Evolutionary conservation across 2,888 invertebrate genomes (phyloP), one percentile per base, ranked within the genome.

Genomic region (Endomychus coccineus): DNA sequence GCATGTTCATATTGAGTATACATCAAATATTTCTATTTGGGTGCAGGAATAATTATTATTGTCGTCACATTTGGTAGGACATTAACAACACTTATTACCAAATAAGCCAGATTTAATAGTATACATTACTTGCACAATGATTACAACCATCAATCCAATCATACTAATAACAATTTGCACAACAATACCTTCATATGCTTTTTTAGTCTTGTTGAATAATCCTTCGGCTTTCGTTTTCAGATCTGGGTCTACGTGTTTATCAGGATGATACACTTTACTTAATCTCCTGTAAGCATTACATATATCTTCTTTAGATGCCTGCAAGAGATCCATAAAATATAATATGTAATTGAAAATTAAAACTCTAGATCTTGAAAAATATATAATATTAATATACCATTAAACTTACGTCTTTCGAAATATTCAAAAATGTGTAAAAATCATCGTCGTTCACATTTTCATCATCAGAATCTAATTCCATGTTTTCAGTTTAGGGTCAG

Each of bases 201-300:
- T 81, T 61, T 95, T 94, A 0, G 88, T 84, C 64, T 89, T 85
- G 61, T 88, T 89, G 61, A 98, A 98, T 55, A 97, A 73, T 42
- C 81, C 68, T 65, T 95, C 92, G 0, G 97, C 97, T 68, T 91
- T 86, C 56, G 78, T 79, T 63, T 92, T 91, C 50, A 80, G 78
- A 1, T 72, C 74, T 1, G 83, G 80, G 56, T 92, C 86, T 9
- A 77, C 70, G 67, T 98, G 96, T 66, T 96, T 95, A 60, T 98
- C 97, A 0, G 98, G 97, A 66, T 98, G 98, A 59, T 94, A 97
- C 52, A 92, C 78, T 46, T 84, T 79, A 51, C 95, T 95, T 36
- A 94, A 78, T 34, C 86, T 78, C 42, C 95, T 77, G 63, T 95
- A 98, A 2, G 96, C 88, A 70, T 83, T 83, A 56, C 80, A 90